These are phyloP conservation scores for Formica exsecta DNA, from an alignment of 1,140 invertebrate genomes.

Conservation along the genomic window DNA sequence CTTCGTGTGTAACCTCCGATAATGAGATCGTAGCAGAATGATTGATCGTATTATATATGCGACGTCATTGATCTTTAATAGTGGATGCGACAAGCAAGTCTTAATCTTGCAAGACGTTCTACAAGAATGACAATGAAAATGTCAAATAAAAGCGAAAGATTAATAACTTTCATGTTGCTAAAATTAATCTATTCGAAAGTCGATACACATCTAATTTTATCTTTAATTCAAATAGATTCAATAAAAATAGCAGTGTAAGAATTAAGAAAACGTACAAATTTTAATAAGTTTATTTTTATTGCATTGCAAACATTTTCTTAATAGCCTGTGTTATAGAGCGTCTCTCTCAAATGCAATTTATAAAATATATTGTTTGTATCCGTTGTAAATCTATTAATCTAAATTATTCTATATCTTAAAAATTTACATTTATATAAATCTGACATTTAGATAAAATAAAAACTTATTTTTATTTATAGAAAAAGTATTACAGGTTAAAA, in stretches of 20 bases:
- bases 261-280: constrained; percentile 25
- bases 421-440: not conserved
- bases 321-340: constrained; percentile 11
- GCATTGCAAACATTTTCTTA: not conserved
- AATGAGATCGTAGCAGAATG: constrained; percentile 37
- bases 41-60: constrained; percentile 42
- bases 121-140: not conserved
- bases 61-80: constrained; percentile 43
- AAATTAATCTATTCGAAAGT: constrained; percentile 34
- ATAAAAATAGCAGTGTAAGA: constrained; percentile 12
- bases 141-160: constrained; percentile 23
- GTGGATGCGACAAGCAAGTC: not conserved
- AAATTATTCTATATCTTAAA: constrained; percentile 28
- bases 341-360: not conserved
- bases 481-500: not conserved
- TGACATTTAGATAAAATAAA: too few species aligned
- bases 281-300: constrained; percentile 1
- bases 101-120: constrained; percentile 31
- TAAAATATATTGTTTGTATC: constrained; percentile 11
- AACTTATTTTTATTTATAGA: not conserved
- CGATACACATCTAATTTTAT: not conserved
- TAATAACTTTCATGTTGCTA: constrained; percentile 15
- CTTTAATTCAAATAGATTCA: not conserved
- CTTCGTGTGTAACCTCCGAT: constrained; percentile 28
- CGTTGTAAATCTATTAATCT: constrained; percentile 29